Evolutionary conservation across 2,113 vertebrate species (phyloP).

Genomic region (Heliornis fulica): DNA sequence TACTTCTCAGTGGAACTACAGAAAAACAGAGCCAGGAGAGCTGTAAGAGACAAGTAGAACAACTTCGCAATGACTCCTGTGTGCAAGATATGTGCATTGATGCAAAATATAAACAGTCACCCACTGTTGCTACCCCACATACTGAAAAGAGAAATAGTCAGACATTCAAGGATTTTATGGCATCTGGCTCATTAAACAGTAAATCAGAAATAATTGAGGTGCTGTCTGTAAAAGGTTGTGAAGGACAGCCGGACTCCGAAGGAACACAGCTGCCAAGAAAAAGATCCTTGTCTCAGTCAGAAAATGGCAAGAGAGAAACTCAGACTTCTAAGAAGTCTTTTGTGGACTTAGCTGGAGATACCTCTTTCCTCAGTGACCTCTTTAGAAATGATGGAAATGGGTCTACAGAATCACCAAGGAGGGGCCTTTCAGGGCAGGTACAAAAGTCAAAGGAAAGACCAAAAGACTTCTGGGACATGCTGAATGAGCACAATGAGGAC

Average conservation of each 20-base stretch:
- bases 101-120: constrained; percentile 21
- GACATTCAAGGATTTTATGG: background rate
- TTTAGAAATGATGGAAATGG: constrained; percentile 75
- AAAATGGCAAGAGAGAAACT: constrained; percentile 22
- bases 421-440: background rate
- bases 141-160: constrained; percentile 14
- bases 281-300: constrained; percentile 12
- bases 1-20: background rate
- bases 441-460: constrained; percentile 72
- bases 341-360: constrained; percentile 88
- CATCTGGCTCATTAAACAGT: constrained; percentile 14
- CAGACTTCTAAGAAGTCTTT: constrained; percentile 55
- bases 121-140: background rate
- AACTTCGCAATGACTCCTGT: background rate
- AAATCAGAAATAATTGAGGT: constrained; percentile 32
- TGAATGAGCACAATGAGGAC: constrained; percentile 88
- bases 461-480: constrained; percentile 96
- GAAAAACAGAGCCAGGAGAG: background rate
- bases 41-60: background rate
- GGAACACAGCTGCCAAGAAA: background rate
- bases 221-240: background rate
- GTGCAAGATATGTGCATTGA: background rate
- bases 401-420: background rate
- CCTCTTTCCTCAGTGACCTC: constrained; percentile 87
- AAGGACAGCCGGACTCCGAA: constrained; percentile 3